Conservation (phyloP, 1,140 invertebrate species). For the Trichomalopsis sarcophagae region DNA sequence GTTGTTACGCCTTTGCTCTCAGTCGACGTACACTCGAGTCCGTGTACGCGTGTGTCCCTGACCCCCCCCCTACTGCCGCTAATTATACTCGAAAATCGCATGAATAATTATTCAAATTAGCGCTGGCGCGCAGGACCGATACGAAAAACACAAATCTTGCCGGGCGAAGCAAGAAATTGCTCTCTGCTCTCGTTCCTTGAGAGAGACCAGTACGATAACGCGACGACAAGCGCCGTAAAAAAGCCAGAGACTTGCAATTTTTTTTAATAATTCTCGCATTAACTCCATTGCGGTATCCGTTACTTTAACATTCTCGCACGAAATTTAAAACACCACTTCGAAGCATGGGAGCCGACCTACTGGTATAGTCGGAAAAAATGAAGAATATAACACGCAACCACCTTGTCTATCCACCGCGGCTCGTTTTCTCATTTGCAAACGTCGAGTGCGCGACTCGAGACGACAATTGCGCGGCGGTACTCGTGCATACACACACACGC, state of each 20-base stretch:
- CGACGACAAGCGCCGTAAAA: no score
- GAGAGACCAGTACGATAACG: no score
- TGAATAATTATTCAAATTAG: conserved; percentile 49
- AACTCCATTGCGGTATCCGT: no score
- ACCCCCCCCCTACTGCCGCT: not conserved
- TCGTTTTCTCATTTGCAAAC: conserved; percentile 35
- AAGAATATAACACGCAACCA: no score
- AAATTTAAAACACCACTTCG: no score
- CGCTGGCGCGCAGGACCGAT: not conserved
- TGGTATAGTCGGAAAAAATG: no score
- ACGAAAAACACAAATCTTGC: not conserved
- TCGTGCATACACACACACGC: not conserved
- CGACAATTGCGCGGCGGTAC: conserved; percentile 14
- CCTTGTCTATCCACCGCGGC: not conserved
- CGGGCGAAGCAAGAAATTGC: not conserved
- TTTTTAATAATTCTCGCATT: no score
- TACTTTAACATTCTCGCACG: no score
- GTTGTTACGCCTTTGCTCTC: no score
- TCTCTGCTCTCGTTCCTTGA: not conserved
- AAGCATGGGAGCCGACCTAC: no score
- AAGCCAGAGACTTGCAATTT: not conserved
- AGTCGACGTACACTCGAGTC: not conserved
- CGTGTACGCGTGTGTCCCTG: not conserved
- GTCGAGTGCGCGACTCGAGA: conserved; percentile 30
- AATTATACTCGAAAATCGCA: conserved; percentile 47